Base-by-base conservation (phyloP, 2,113 vertebrate species). In the Chroicocephalus ridibundus region DNA sequence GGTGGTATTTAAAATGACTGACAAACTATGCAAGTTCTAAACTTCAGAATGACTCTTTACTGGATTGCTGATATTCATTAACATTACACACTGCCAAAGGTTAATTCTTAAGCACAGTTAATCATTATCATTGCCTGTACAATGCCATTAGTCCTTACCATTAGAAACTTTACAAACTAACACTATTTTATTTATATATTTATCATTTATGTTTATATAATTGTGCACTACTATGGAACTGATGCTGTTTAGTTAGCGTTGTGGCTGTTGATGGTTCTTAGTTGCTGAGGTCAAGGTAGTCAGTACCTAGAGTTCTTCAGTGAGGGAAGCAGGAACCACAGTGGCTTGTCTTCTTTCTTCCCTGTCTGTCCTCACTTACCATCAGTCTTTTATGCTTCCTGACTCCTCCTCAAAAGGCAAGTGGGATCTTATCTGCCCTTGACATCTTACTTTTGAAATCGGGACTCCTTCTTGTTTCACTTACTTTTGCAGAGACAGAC, bases 221-320 rank as follows among this genome's bases (percentile, higher is more conserved):
- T 20, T 4, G 14, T 18, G 34, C 62, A 49, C 5, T 26, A 46
- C 42, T 57, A 6, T 1, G 0, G 38, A 81, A 69, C 16, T 0
- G 2, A 22, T 72, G 32, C 11, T 54, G 21, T n/a, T 64, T 38
- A 58, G 9, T 40, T 64, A 60, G 24, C n/a, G 14, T 32, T n/a
- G 13, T 44, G 61, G 15, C 65, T 86, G 21, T 26, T 77, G 13
- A 19, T 22, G 6, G 12, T 6, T 77, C 66, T 69, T 51, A 38
- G 42, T 15, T 54, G 31, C n/a, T 64, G 61, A 64, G 46, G 17
- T 49, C 24, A 49, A 49, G 31, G 18, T 38, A 69, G 26, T 22
- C 49, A 36, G 27, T 46, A 16, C 16, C 14, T 31, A 7, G 27
- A 40, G 9, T 25, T 60, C 49, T 81, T 72, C 25, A 21, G 18